Percentiles rank a stretch among this genome's conserved stretches.
phyloP scores from a whole-genome alignment of 2,888 invertebrate genomes.

The Folsomia candida region DNA sequence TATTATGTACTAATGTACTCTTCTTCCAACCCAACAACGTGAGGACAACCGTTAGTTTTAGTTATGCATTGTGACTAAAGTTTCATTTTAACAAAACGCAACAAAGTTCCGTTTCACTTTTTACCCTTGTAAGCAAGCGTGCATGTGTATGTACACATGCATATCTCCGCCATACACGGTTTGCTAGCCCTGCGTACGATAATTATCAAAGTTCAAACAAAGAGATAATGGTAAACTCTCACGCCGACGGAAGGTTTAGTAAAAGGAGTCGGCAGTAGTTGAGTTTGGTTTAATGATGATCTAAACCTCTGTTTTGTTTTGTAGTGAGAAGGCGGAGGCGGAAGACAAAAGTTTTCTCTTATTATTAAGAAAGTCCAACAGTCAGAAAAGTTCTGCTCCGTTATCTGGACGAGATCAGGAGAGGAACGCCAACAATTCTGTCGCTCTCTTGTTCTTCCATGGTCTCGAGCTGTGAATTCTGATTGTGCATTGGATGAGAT shows the following conservation, averaged over 20 bases:
- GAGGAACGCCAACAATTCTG: neutral
- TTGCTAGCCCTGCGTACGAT: neutral
- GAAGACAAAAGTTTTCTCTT: neutral
- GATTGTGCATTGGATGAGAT: neutral
- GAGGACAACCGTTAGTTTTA: too few species aligned
- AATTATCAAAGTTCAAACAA: neutral
- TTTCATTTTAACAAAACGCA: neutral
- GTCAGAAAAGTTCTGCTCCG: neutral
- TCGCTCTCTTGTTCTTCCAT: neutral
- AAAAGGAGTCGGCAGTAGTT: too few species aligned
- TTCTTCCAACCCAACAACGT: too few species aligned
- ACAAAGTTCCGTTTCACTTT: neutral
- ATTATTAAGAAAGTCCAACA: neutral
- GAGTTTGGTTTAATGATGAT: constrained; percentile 8
- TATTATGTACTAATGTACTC: too few species aligned
- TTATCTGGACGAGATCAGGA: neutral
- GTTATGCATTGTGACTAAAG: neutral
- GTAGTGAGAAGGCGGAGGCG: neutral
- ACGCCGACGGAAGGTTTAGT: too few species aligned
- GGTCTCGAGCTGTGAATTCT: neutral
- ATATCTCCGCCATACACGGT: too few species aligned
- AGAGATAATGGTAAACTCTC: neutral
- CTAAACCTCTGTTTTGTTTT: constrained; percentile 11
- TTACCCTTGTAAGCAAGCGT: neutral
- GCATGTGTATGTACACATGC: too few species aligned